Evolutionary conservation across 2,888 invertebrate genomes (phyloP).

Genomic region (Tuberolachnus salignus): DNA sequence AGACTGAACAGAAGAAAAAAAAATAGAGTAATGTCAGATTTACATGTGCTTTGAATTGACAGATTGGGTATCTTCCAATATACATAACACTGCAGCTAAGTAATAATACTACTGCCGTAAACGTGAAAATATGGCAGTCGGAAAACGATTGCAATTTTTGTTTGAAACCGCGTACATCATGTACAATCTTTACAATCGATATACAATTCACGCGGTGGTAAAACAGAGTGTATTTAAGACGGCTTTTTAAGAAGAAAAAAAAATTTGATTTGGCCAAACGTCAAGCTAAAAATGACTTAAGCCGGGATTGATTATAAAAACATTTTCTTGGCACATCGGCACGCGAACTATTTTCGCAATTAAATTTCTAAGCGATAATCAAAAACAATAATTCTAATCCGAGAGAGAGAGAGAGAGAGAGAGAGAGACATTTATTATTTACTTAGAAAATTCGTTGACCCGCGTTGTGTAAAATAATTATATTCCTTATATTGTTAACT

Average conservation of each 20-base stretch:
- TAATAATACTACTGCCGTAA: not conserved
- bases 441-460: slow-evolving; percentile 22
- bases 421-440: slow-evolving; percentile 32
- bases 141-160: slow-evolving; percentile 25
- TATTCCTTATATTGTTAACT: not conserved
- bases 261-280: slow-evolving; percentile 41
- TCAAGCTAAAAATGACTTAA: slow-evolving; percentile 55
- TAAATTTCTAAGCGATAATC: slow-evolving; percentile 46
- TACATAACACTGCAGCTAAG: not conserved
- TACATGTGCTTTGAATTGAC: slow-evolving; percentile 31
- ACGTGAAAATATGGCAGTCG: slow-evolving; percentile 14
- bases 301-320: slow-evolving; percentile 54
- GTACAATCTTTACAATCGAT: slow-evolving; percentile 23
- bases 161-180: slow-evolving; percentile 15
- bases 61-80: slow-evolving; percentile 45
- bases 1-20: not conserved
- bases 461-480: slow-evolving; percentile 13
- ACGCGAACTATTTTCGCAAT: slow-evolving; percentile 49
- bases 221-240: not conserved
- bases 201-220: slow-evolving; percentile 9
- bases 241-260: slow-evolving; percentile 40
- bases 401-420: too few relatives aligned
- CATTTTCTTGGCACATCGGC: slow-evolving; percentile 53
- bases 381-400: slow-evolving; percentile 30
- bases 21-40: slow-evolving; percentile 20